A percentile compares a stretch with the other conserved stretches of the same genome.
phyloP scores from a whole-genome alignment of 2,113 vertebrate genomes.

The Himantopus leucocephalus region DNA sequence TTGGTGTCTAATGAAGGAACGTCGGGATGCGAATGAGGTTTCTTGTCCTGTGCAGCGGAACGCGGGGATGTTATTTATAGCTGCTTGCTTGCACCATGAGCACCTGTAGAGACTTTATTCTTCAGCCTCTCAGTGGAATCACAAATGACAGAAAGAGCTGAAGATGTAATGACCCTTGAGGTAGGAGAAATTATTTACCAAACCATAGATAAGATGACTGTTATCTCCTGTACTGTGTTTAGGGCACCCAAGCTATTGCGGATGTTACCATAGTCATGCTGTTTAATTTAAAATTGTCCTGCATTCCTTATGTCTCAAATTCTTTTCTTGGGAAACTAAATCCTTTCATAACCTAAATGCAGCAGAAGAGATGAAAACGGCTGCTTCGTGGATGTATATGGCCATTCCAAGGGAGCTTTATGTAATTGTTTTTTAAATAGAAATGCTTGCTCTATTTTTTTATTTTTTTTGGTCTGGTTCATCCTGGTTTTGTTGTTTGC shows the following conservation, averaged over 20 bases:
- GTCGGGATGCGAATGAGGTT: constrained; percentile 8
- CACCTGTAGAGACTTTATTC: constrained; percentile 50
- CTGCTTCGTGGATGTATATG: background rate
- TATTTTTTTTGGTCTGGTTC: background rate
- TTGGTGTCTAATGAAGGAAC: background rate
- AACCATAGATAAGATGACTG: constrained; percentile 25
- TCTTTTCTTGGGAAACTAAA: constrained; percentile 47
- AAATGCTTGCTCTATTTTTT: constrained; percentile 1
- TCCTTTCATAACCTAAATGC: constrained; percentile 52
- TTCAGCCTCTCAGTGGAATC: constrained; percentile 35
- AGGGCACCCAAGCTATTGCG: constrained; percentile 48
- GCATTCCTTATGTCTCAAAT: constrained; percentile 13
- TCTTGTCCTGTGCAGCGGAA: background rate
- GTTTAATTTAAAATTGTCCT: constrained; percentile 50
- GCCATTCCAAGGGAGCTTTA: constrained; percentile 44
- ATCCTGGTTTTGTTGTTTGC: constrained; percentile 18
- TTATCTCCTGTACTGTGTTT: constrained; percentile 51
- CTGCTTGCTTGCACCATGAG: constrained; percentile 14
- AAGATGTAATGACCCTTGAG: constrained; percentile 54
- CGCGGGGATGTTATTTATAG: constrained; percentile 14
- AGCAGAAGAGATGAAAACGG: background rate
- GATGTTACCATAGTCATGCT: constrained; percentile 48
- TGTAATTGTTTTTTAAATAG: constrained; percentile 63
- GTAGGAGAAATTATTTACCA: constrained; percentile 68
- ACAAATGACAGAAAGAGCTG: constrained; percentile 56